Conservation (phyloP, 2,888 invertebrate genomes). For the Ectemnius continuus region DNA sequence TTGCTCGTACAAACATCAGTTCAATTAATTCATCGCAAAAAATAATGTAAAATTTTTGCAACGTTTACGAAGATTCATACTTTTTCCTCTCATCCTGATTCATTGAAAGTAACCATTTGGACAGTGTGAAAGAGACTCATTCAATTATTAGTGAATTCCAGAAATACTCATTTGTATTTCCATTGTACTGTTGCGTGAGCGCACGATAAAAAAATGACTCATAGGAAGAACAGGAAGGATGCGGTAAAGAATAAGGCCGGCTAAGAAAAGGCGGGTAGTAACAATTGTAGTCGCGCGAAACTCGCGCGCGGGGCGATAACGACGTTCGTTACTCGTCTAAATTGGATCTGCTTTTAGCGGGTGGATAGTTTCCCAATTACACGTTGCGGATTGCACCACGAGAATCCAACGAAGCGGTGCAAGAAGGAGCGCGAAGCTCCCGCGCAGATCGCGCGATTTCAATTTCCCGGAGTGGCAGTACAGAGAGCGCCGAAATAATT, state of each 20-base stretch:
- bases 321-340: conserved; percentile 1
- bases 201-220: background rate
- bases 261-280: background rate
- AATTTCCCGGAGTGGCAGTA: background rate
- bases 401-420: background rate
- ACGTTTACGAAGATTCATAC: too few relatives aligned
- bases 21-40: too few relatives aligned
- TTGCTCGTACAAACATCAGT: too few relatives aligned
- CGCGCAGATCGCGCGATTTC: background rate
- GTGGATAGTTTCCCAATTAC: conserved; percentile 3
- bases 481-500: background rate
- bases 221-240: conserved; percentile 11
- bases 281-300: background rate
- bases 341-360: conserved; percentile 6
- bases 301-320: background rate
- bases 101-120: too few relatives aligned
- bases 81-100: too few relatives aligned
- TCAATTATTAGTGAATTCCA: too few relatives aligned
- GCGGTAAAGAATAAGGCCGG: too few relatives aligned
- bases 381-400: background rate
- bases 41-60: too few relatives aligned
- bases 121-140: too few relatives aligned
- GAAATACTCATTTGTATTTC: too few relatives aligned
- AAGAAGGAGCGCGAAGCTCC: background rate
- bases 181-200: too few relatives aligned